These are phyloP conservation scores for Montipora capricornis DNA, from an alignment of 64 coral and sea anemone genomes.

Conservation along the genomic window DNA sequence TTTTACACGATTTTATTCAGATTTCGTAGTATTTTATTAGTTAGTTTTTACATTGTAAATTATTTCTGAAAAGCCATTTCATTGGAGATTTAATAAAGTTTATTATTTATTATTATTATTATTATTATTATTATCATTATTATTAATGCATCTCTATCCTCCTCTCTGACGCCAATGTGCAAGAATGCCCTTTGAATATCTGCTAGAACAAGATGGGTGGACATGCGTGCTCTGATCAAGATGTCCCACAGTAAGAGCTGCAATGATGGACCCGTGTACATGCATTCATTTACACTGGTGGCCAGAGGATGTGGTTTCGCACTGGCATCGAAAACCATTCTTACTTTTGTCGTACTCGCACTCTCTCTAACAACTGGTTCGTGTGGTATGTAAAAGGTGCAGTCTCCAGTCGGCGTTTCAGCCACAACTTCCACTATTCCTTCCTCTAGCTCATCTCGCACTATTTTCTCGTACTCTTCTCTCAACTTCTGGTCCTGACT, in stretches of 20 bases:
- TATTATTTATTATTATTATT: too few species aligned
- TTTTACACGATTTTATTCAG: too few species aligned
- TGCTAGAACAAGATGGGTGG: neutral
- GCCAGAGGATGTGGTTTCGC: conserved; percentile 30
- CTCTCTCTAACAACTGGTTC: conserved; percentile 41
- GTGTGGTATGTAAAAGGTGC: conserved; percentile 49
- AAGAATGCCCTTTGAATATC: conserved; percentile 11
- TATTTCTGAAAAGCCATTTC: too few species aligned
- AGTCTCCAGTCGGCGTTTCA: neutral
- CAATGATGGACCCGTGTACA: conserved; percentile 38
- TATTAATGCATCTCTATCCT: neutral
- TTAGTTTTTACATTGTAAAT: too few species aligned
- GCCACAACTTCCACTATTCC: conserved; percentile 53
- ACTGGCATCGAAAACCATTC: conserved; percentile 66
- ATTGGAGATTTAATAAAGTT: too few species aligned
- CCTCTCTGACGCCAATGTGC: neutral
- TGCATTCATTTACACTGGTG: conserved; percentile 66
- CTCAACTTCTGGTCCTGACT: conserved; percentile 25
- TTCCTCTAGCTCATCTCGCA: conserved; percentile 48
- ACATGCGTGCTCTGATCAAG: neutral
- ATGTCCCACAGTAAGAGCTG: neutral
- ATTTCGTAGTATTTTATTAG: too few species aligned
- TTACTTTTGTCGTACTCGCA: conserved; percentile 58
- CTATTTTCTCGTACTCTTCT: conserved; percentile 56
- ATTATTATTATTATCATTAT: too few species aligned